A percentile compares a stretch with the other conserved stretches of the same genome.
These are phyloP conservation scores for Dolichallabes microphthalmus DNA, from an alignment of 2,113 vertebrate species.

Conservation along the genomic window DNA sequence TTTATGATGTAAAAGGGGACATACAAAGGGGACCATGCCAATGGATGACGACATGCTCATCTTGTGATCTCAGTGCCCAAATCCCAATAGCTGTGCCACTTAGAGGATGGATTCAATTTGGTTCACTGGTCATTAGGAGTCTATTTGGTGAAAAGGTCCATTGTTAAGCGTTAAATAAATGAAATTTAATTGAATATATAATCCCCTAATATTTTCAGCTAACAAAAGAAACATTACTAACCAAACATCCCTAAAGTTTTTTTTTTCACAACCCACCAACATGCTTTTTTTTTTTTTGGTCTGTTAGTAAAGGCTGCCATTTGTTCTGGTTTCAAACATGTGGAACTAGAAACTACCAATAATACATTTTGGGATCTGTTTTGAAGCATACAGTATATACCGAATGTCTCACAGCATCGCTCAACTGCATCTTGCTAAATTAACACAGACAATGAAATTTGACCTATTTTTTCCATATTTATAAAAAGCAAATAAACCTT, in stretches of 20 bases:
- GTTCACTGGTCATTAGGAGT: too few species aligned
- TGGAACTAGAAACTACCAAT: background rate
- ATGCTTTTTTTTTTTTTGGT: background rate
- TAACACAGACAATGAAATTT: background rate
- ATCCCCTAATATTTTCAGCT: too few species aligned
- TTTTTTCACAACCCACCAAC: background rate
- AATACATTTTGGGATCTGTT: background rate
- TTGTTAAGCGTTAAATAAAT: too few species aligned
- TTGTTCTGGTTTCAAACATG: background rate
- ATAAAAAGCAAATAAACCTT: conserved; percentile 13
- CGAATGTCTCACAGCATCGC: background rate
- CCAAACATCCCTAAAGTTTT: background rate
- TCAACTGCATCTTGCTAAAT: background rate
- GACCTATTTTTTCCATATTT: background rate
- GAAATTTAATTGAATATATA: too few species aligned
- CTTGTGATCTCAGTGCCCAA: too few species aligned
- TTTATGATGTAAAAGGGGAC: too few species aligned
- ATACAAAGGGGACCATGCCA: too few species aligned
- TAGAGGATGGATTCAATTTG: too few species aligned
- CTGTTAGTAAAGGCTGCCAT: background rate
- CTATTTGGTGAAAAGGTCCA: too few species aligned
- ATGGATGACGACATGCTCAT: too few species aligned
- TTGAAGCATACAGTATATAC: background rate
- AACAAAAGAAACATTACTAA: too few species aligned
- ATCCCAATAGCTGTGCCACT: too few species aligned